phyloP scores from a whole-genome alignment of 2,888 invertebrate genomes.

The Cancer borealis region DNA sequence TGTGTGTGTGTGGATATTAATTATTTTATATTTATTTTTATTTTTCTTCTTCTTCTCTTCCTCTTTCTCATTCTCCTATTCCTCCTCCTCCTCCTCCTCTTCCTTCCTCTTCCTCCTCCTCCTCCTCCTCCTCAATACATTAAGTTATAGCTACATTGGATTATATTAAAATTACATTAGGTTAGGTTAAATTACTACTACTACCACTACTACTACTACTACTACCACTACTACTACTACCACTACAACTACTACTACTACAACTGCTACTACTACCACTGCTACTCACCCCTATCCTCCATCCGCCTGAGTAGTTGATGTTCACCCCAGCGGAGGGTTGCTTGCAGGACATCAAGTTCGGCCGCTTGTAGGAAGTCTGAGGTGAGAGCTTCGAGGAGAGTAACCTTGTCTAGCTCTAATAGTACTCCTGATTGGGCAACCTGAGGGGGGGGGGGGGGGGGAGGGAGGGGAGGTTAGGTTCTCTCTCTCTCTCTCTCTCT shows the following conservation, averaged over 20 bases:
- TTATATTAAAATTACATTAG: too few species aligned
- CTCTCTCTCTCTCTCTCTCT: too few species aligned
- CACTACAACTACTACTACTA: too few species aligned
- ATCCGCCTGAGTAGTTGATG: constrained; percentile 89
- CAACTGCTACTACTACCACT: neutral
- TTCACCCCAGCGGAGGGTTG: constrained; percentile 94
- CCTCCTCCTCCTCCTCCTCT: neutral
- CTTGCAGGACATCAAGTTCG: constrained; percentile 92
- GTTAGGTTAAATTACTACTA: too few species aligned
- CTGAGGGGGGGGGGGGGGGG: constrained; percentile 81
- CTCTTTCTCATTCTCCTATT: neutral
- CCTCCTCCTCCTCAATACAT: neutral
- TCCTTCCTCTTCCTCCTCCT: neutral
- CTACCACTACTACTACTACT: too few species aligned
- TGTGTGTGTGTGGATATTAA: too few species aligned
- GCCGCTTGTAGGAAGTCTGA: constrained; percentile 88
- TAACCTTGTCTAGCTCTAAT: constrained; percentile 88
- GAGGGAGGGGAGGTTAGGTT: neutral
- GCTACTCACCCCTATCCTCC: constrained; percentile 87
- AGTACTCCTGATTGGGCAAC: constrained; percentile 87
- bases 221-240: too few species aligned
- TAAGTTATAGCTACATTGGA: too few species aligned
- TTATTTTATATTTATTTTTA: too few species aligned
- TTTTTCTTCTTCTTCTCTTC: neutral
- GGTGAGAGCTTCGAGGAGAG: constrained; percentile 87